Evolutionary conservation across 2,797 vertebrate genomes (phyloP).

Genomic region (Sebastes diploproa): DNA sequence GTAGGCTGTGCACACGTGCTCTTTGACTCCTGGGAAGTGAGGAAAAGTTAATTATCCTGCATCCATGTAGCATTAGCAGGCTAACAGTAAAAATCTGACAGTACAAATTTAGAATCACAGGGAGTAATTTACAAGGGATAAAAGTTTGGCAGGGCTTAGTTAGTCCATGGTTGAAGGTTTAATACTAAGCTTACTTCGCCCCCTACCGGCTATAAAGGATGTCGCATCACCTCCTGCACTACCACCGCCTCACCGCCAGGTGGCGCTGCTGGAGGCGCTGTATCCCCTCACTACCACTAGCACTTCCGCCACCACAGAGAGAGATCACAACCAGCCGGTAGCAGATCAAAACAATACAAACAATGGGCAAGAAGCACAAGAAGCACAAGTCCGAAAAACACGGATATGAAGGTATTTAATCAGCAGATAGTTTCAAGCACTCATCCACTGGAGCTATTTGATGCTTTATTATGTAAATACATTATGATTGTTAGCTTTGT

Average conservation of each 20-base stretch:
- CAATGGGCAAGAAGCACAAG: slow-evolving; percentile 98
- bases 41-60: neutral
- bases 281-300: neutral
- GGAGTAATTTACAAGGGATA: neutral
- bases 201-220: slow-evolving; percentile 6
- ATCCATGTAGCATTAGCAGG: too few relatives aligned
- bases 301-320: slow-evolving; percentile 33
- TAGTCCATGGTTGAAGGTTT: neutral
- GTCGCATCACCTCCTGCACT: fast-evolving
- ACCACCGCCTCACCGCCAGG: slow-evolving; percentile 57
- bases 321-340: neutral
- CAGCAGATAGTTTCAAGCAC: fast-evolving
- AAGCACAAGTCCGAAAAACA: slow-evolving; percentile 95
- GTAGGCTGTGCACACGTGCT: neutral
- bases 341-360: slow-evolving; percentile 59
- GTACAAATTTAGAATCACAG: neutral
- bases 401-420: slow-evolving; percentile 86
- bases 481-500: fast-evolving
- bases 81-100: too few relatives aligned
- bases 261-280: slow-evolving; percentile 21
- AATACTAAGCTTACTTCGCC: slow-evolving; percentile 30
- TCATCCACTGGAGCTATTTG: fast-evolving
- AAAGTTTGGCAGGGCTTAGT: neutral
- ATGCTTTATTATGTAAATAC: neutral
- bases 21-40: neutral